Evolutionary conservation across 2,888 invertebrate species (phyloP), one percentile per base, ranked within the genome.

Genomic region (Oscheius onirici): DNA sequence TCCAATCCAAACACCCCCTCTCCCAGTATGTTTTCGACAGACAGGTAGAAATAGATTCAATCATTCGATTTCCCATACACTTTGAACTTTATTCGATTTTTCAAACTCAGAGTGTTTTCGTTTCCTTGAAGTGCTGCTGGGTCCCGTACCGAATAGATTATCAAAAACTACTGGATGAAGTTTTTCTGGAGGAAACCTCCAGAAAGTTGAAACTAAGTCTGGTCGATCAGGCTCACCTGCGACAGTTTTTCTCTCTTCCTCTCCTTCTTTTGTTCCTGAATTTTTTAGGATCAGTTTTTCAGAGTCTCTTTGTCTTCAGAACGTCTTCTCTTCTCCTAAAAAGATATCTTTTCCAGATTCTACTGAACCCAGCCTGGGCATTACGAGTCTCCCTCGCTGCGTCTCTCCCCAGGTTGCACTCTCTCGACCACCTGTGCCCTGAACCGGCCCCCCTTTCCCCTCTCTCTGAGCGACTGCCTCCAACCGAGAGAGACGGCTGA

Each of bases 331-430:
- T 46, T 15, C n/a, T 46, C 13, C 46, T 13, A 15, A 17, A 46
- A 20, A 46, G 20, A 46, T 13, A 5, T 20, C 13, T 8, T 8
- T 34, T 34, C 34, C 8, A 6, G 3, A 3, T 6, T 8, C 8
- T 34, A 6, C 34, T 34, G 34, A 34, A 34, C 34, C 3, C 34
- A 8, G 34, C 34, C 34, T 6, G 34, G 34, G 34, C 34, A 3
- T 34, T 8, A 6, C 34, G 3, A 3, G 34, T 34, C 34, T 34
- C 34, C 8, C n/a, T n/a, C n/a, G n/a, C 57, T 40, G 58, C 58
- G 58, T 58, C 58, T 58, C 58, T 58, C 58, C 8, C 5, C 58
- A 24, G 26, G n/a, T 52, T 58, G 58, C 58, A 52, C 52, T 52
- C 52, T 52, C 24, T 52, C 20, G n/a, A 46, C 15, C 46, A 20